These are phyloP conservation scores for Pampus argenteus DNA, from an alignment of 2,797 vertebrate species.

Conservation along the genomic window DNA sequence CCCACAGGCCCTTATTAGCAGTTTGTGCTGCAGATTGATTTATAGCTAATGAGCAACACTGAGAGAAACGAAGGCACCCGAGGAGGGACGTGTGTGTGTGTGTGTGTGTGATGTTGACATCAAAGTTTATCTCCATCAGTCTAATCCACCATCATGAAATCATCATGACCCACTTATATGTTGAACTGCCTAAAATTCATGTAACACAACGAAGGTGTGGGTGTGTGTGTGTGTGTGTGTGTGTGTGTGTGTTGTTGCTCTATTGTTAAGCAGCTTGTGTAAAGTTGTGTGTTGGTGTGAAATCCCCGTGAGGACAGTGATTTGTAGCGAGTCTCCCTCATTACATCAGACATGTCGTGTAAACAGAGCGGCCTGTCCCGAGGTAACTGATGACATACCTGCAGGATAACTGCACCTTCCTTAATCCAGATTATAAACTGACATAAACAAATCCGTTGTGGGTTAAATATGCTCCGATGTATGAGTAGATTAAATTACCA, in stretches of 20 bases:
- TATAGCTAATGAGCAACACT: slow-evolving; percentile 64
- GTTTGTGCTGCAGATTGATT: slow-evolving; percentile 72
- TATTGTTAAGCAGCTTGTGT: slow-evolving; percentile 23
- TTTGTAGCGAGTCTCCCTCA: slow-evolving; percentile 41
- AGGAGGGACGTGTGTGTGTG: slow-evolving; percentile 19
- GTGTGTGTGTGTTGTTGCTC: too few relatives aligned
- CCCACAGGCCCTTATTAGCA: slow-evolving; percentile 63
- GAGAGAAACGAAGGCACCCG: slow-evolving; percentile 39
- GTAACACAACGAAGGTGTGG: slow-evolving; percentile 11
- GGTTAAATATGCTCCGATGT: neutral
- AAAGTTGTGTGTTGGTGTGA: slow-evolving; percentile 21
- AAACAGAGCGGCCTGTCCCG: slow-evolving; percentile 18
- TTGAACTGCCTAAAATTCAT: neutral
- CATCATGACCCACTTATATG: slow-evolving; percentile 48
- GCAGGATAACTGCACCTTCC: neutral
- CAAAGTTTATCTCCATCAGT: slow-evolving; percentile 47
- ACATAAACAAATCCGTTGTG: neutral
- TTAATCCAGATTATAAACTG: neutral
- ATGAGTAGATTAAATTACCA: neutral
- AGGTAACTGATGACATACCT: neutral
- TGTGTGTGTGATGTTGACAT: slow-evolving; percentile 31
- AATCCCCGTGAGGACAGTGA: slow-evolving; percentile 12
- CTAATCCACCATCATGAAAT: slow-evolving; percentile 41
- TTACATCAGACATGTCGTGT: slow-evolving; percentile 6
- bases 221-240: neutral